Percentiles rank a stretch among this genome's conserved stretches.
Evolutionary conservation across 2,888 invertebrate genomes (phyloP).

Genomic region (Stenodera caucasica): DNA sequence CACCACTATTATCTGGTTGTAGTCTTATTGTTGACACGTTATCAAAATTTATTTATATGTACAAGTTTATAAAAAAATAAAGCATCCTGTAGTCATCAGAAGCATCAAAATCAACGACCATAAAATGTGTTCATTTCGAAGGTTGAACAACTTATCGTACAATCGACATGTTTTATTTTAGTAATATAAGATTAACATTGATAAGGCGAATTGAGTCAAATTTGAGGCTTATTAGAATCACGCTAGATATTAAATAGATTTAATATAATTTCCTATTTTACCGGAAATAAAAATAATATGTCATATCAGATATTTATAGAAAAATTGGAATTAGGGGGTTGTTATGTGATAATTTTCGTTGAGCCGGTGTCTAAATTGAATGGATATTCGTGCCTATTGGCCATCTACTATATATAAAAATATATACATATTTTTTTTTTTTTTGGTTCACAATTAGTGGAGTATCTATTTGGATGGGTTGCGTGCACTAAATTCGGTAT

Average conservation of each 20-base stretch:
- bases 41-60: not conserved
- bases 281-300: constrained; percentile 6
- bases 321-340: not conserved
- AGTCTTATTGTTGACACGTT: not conserved
- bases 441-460: not conserved
- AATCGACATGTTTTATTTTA: too few relatives aligned
- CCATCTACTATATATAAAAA: not conserved
- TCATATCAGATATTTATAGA: constrained; percentile 7
- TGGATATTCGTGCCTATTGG: constrained; percentile 1
- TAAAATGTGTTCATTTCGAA: not conserved
- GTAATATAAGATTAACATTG: not conserved
- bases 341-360: constrained; percentile 6
- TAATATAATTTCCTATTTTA: constrained; percentile 3
- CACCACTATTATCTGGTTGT: not conserved
- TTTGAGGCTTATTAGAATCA: constrained; percentile 6
- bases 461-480: constrained; percentile 12
- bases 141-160: too few relatives aligned
- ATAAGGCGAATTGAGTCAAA: not conserved
- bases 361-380: not conserved
- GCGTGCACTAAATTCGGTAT: constrained; percentile 32
- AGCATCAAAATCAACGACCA: not conserved
- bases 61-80: not conserved
- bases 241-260: constrained; percentile 2
- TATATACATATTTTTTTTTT: not conserved
- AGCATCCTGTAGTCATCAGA: not conserved